Evolutionary conservation across 2,797 vertebrate genomes (phyloP), one percentile per base, ranked within the genome.

Genomic region (Lates japonicus): DNA sequence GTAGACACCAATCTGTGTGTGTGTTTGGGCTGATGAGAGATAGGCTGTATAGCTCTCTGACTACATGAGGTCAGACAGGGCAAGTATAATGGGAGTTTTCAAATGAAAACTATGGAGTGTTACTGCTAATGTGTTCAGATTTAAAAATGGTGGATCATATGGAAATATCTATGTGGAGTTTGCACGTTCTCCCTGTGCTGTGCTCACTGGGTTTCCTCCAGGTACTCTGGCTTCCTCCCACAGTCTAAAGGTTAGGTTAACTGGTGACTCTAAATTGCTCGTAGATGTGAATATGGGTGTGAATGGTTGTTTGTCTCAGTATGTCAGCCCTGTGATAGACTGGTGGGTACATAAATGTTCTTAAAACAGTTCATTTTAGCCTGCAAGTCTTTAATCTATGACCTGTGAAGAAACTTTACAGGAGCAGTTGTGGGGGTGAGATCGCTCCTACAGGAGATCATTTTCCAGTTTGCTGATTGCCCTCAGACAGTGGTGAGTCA

Each of bases 1-100:
- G 74, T 58, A 88, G 25, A 63, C n/a, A n/a, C 35, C 37, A 48
- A 33, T 74, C 25, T 55, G 41, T 79, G 65, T 76, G 73, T 42
- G 49, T 68, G 80, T 87, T 60, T 60, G 1, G 42, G 78, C 44
- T 59, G 69, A 62, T 48, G 70, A 41, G 20, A 25, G 62, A 72
- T 58, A 5, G n/a, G 71, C 39, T 61, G 14, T 20, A 9, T 19
- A 3, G 35, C 22, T 67, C 33, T 42, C 22, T 22, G 58, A 13
- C 13, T 31, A 6, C 16, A 33, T 33, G 0, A 44, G 57, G 51
- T 68, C 59, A 67, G 31, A 31, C 39, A 29, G 44, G n/a, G 10
- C 44, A 57, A 19, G 16, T 48, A 33, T 37, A 74, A 41, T 35
- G 25, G 9, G 63, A 0, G 42, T 22, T 55, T 80, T 70, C 33